Conservation (phyloP, 2,113 vertebrate genomes). For the Tretioscincus oriximinensis region DNA sequence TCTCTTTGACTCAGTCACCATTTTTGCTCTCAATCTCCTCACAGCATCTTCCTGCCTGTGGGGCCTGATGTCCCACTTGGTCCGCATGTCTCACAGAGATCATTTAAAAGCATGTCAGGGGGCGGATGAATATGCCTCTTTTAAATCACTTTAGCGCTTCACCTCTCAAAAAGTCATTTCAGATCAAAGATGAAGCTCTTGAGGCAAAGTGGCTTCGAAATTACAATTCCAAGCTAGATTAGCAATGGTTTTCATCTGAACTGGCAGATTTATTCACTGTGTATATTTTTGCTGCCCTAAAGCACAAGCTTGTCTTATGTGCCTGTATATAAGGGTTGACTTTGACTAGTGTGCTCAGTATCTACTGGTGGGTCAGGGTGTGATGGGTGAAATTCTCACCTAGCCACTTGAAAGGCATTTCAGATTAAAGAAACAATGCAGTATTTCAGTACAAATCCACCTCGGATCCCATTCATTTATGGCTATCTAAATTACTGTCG, state of each 20-base stretch:
- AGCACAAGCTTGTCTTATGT: neutral
- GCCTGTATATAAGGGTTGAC: too few relatives aligned
- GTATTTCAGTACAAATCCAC: too few relatives aligned
- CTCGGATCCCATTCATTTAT: too few relatives aligned
- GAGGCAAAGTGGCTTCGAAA: slow-evolving; percentile 4
- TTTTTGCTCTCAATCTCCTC: neutral
- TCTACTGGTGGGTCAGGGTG: neutral
- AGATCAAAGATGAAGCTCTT: neutral
- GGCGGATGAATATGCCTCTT: neutral
- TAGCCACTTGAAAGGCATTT: neutral
- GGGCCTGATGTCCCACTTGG: neutral
- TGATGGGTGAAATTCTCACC: neutral
- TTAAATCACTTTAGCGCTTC: slow-evolving; percentile 11
- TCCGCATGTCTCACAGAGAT: neutral
- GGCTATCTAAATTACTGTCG: too few relatives aligned
- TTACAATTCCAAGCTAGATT: neutral
- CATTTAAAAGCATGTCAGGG: neutral
- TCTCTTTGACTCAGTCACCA: neutral
- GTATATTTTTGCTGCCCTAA: neutral
- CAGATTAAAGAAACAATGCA: neutral
- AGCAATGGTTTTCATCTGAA: neutral
- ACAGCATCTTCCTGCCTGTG: neutral
- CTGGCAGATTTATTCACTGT: neutral
- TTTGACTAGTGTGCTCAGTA: neutral
- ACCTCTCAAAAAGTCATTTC: neutral